phyloP scores from a whole-genome alignment of 1,140 invertebrate genomes.

The Aphelinus atriplicis region DNA sequence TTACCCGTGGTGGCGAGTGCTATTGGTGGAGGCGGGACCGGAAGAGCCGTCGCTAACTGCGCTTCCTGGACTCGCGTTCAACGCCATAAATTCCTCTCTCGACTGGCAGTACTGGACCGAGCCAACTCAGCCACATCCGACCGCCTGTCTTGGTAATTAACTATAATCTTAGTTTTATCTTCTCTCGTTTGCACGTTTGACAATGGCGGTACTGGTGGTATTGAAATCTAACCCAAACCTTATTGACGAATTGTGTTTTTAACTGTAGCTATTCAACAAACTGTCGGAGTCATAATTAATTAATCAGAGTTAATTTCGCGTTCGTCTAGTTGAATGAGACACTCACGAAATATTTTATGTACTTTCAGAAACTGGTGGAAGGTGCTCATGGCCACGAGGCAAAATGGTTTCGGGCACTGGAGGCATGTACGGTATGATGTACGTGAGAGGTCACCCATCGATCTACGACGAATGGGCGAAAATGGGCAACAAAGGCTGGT shows the following conservation, averaged over 20 bases:
- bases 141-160: constrained; percentile 59
- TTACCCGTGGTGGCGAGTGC: constrained; percentile 60
- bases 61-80: constrained; percentile 73
- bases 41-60: constrained; percentile 78
- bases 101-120: constrained; percentile 73
- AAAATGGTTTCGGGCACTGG: constrained; percentile 78
- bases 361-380: constrained; percentile 65
- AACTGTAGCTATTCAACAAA: too few species aligned
- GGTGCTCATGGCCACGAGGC: constrained; percentile 79
- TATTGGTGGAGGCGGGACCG: constrained; percentile 77
- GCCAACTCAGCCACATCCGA: constrained; percentile 66
- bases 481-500: constrained; percentile 87
- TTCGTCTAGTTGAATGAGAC: too few species aligned
- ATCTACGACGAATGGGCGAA: constrained; percentile 79
- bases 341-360: too few species aligned
- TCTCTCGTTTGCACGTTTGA: too few species aligned
- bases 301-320: too few species aligned
- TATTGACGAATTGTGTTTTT: too few species aligned
- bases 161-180: background rate
- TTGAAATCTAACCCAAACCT: too few species aligned
- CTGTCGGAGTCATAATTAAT: too few species aligned
- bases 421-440: constrained; percentile 83
- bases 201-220: too few species aligned
- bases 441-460: constrained; percentile 77
- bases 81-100: constrained; percentile 67